These are phyloP conservation scores for Pegea sp. DNA, from an alignment of 23 tunicate species.

Conservation along the genomic window DNA sequence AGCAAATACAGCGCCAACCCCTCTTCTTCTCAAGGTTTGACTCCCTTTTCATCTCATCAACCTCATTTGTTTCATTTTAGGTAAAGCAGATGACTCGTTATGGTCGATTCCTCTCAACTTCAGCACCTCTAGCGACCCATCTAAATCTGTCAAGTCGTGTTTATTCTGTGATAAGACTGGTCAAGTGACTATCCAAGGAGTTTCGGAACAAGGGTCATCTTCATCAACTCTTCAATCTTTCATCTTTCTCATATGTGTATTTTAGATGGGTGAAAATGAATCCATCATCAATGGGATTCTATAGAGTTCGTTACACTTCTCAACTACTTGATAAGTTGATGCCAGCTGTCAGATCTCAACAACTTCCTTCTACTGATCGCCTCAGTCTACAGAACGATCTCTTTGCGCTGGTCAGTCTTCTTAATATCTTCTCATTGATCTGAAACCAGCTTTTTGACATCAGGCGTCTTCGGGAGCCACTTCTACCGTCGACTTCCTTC, in stretches of 20 bases:
- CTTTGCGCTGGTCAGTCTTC: constrained; percentile 40
- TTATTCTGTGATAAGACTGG: neutral
- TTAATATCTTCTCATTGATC: neutral
- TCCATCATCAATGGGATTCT: constrained; percentile 73
- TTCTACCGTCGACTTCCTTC: constrained; percentile 55
- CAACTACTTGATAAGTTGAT: constrained; percentile 46
- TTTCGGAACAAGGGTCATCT: too few species aligned
- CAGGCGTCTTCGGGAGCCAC: constrained; percentile 74
- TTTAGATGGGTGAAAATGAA: constrained; percentile 80
- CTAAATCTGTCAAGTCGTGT: constrained; percentile 13
- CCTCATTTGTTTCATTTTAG: too few species aligned
- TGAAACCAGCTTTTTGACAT: too few species aligned
- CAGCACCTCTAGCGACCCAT: constrained; percentile 33
- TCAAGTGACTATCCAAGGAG: neutral
- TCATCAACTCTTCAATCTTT: too few species aligned
- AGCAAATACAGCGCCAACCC: constrained; percentile 64
- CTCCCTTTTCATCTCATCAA: too few species aligned
- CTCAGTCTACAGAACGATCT: constrained; percentile 52
- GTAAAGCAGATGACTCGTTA: constrained; percentile 13
- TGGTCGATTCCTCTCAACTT: constrained; percentile 73
- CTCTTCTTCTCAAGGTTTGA: too few species aligned
- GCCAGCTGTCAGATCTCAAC: constrained; percentile 34
- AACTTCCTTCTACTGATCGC: constrained; percentile 44
- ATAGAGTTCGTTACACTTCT: constrained; percentile 60
- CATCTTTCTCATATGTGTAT: neutral